Evolutionary conservation across 2,797 vertebrate species (phyloP).

Genomic region (Nyctibius grandis): DNA sequence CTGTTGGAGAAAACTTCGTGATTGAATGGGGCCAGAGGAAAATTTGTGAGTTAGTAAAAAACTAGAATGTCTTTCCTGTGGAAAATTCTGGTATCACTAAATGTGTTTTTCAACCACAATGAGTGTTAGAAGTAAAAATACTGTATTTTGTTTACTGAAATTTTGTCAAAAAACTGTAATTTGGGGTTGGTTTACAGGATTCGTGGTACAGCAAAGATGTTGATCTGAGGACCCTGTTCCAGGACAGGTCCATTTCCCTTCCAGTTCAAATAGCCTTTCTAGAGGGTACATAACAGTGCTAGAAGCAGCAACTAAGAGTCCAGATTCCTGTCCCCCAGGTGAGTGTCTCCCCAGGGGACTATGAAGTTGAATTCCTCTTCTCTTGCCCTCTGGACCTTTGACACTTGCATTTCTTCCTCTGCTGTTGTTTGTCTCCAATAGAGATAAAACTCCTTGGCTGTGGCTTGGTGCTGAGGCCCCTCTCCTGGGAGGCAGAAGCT

Average conservation of each 20-base stretch:
- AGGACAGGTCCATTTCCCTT: neutral
- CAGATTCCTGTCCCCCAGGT: neutral
- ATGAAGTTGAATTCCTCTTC: neutral
- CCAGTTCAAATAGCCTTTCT: neutral
- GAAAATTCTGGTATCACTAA: neutral
- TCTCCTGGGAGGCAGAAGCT: neutral
- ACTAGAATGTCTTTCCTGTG: neutral
- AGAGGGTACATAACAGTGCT: neutral
- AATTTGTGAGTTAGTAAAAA: neutral
- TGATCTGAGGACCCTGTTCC: neutral
- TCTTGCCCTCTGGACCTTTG: neutral
- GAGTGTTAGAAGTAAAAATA: neutral
- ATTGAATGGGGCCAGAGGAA: neutral
- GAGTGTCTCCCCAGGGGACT: neutral
- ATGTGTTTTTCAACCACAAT: neutral
- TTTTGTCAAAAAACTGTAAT: neutral
- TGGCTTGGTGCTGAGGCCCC: rapidly evolving
- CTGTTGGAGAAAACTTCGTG: neutral
- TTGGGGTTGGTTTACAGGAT: neutral
- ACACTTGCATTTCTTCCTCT: neutral
- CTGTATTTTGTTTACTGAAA: neutral
- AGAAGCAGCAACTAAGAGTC: neutral
- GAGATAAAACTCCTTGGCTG: neutral
- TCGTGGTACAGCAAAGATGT: neutral
- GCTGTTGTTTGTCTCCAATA: neutral